Conservation (phyloP, 2,888 invertebrate genomes). For the Thymelicus acteon region DNA sequence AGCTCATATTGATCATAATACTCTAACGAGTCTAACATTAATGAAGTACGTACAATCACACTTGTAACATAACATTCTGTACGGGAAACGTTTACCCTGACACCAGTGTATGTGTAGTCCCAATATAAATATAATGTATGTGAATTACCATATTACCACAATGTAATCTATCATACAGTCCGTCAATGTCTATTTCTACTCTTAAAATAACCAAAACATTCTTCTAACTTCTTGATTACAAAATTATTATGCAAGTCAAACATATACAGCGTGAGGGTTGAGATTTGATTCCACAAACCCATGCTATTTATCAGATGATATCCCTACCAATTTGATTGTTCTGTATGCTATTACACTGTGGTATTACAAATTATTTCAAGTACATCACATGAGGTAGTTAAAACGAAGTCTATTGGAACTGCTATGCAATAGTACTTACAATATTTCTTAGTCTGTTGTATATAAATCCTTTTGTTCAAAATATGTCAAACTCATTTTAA, state of each 20-base stretch:
- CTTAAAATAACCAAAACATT: too few species aligned
- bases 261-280: too few species aligned
- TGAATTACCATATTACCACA: background rate
- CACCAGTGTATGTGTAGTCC: constrained; percentile 3
- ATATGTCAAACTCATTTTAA: constrained; percentile 1
- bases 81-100: constrained; percentile 26
- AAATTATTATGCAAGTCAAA: too few species aligned
- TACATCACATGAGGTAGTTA: constrained; percentile 11
- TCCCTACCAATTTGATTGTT: too few species aligned
- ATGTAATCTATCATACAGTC: too few species aligned
- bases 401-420: background rate
- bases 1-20: constrained; percentile 56
- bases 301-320: too few species aligned
- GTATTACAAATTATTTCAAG: background rate
- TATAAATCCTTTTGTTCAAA: constrained; percentile 3
- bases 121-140: background rate
- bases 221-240: too few species aligned
- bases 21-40: constrained; percentile 12
- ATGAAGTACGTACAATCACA: constrained; percentile 27
- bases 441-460: background rate
- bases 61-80: constrained; percentile 18
- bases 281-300: too few species aligned
- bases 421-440: background rate
- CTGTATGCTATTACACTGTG: too few species aligned
- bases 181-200: too few species aligned